phyloP scores from a whole-genome alignment of 2,797 vertebrate genomes.

The Xenopus petersii region DNA sequence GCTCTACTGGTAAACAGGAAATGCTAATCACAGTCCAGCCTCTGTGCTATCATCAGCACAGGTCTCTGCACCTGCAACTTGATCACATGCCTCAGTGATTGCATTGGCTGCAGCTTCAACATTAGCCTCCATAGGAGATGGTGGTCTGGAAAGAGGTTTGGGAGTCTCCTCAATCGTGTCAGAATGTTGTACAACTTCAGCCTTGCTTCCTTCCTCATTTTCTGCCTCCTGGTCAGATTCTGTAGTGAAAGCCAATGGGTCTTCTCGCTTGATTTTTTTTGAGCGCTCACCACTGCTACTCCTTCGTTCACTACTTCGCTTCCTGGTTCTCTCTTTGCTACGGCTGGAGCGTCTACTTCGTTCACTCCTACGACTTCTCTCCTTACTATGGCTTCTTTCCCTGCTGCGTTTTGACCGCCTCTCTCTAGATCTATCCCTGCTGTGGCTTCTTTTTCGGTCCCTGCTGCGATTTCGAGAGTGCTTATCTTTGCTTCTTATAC shows the following conservation, averaged over 20 bases:
- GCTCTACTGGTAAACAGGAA: neutral
- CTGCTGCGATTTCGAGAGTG: constrained; percentile 67
- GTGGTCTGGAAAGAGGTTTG: constrained; percentile 7
- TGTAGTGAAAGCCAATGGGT: constrained; percentile 53
- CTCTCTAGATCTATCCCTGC: constrained; percentile 58
- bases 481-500: constrained; percentile 60
- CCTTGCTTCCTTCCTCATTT: constrained; percentile 6
- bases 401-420: constrained; percentile 60
- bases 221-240: constrained; percentile 51
- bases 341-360: constrained; percentile 67
- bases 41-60: too few species aligned
- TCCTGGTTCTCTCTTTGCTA: constrained; percentile 55
- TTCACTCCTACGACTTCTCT: constrained; percentile 63
- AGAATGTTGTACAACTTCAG: neutral
- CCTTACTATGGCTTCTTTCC: constrained; percentile 31
- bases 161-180: constrained; percentile 9
- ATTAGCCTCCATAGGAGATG: constrained; percentile 8
- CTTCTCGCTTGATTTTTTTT: constrained; percentile 67
- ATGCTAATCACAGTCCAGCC: too few species aligned
- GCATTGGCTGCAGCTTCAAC: neutral
- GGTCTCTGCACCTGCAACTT: neutral
- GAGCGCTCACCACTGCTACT: constrained; percentile 66
- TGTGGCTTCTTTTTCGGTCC: constrained; percentile 69
- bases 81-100: neutral
- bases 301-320: constrained; percentile 66